These are phyloP conservation scores for Drepana arcuata DNA, from an alignment of 1,140 invertebrate species.

Conservation along the genomic window DNA sequence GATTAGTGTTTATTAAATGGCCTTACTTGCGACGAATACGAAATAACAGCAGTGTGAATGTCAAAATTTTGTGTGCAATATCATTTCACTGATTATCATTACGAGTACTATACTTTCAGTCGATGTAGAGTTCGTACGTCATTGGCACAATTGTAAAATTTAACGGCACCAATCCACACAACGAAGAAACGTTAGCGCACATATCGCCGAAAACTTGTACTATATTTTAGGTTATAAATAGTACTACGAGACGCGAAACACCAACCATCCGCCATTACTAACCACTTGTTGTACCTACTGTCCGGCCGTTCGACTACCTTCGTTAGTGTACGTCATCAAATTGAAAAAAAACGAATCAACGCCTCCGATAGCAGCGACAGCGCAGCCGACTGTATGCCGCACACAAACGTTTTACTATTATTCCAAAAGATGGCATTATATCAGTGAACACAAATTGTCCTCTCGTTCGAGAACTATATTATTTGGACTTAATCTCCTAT, in stretches of 20 bases:
- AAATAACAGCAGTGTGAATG: conserved; percentile 70
- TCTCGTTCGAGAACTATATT: too few relatives aligned
- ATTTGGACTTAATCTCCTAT: too few relatives aligned
- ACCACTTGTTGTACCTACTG: conserved; percentile 56
- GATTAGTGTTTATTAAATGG: conserved; percentile 72
- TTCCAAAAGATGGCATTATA: too few relatives aligned
- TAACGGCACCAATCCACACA: conserved; percentile 67
- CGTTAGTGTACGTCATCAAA: conserved; percentile 66
- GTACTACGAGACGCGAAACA: conserved; percentile 70
- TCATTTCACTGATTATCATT: conserved; percentile 69
- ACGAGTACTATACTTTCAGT: conserved; percentile 50
- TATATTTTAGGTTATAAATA: conserved; percentile 74
- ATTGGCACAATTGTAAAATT: conserved; percentile 65
- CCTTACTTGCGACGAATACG: conserved; percentile 70
- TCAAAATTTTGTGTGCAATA: conserved; percentile 70
- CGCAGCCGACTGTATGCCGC: too few relatives aligned
- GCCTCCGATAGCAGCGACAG: too few relatives aligned
- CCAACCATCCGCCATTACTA: conserved; percentile 70
- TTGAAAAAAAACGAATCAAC: too few relatives aligned
- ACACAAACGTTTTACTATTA: too few relatives aligned
- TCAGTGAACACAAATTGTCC: too few relatives aligned
- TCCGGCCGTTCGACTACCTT: conserved; percentile 45
- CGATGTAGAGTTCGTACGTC: conserved; percentile 54
- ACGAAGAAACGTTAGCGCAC: conserved; percentile 66
- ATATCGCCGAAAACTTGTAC: conserved; percentile 72